Conservation (phyloP, 2,888 invertebrate genomes). For the Hypomecis punctinalis region DNA sequence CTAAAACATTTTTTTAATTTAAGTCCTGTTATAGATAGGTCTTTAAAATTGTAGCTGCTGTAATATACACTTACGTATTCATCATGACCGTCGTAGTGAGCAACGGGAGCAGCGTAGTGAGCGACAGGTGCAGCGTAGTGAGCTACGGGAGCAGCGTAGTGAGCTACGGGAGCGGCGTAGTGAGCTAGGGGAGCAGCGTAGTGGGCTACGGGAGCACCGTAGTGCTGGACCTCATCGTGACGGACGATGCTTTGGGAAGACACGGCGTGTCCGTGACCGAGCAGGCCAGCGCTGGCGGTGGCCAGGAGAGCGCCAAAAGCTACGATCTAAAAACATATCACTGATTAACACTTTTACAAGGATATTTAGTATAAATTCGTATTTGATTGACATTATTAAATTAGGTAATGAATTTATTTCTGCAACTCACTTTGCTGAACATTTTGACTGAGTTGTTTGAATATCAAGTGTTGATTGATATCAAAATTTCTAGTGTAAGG, state of each 20-base stretch:
- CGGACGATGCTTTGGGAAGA: slow-evolving; percentile 70
- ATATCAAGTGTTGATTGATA: slow-evolving; percentile 59
- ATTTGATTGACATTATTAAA: no score
- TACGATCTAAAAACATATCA: slow-evolving; percentile 60
- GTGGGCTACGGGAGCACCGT: slow-evolving; percentile 18
- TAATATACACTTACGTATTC: slow-evolving; percentile 46
- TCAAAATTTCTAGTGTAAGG: slow-evolving; percentile 51
- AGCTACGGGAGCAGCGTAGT: slow-evolving; percentile 50
- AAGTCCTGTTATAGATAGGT: neutral
- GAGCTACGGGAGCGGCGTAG: slow-evolving; percentile 49
- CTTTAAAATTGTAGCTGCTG: neutral
- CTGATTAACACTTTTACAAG: no score
- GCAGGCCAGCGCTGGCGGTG: slow-evolving; percentile 77
- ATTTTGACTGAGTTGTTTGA: slow-evolving; percentile 60
- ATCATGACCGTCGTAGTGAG: slow-evolving; percentile 48
- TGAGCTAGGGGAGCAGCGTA: slow-evolving; percentile 43
- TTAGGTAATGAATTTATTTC: no score
- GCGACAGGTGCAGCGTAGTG: slow-evolving; percentile 48
- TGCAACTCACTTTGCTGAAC: slow-evolving; percentile 67
- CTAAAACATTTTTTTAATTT: slow-evolving; percentile 45
- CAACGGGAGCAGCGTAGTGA: slow-evolving; percentile 21
- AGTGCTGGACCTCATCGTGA: slow-evolving; percentile 56
- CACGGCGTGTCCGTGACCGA: slow-evolving; percentile 63
- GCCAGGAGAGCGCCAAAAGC: slow-evolving; percentile 71
- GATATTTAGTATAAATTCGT: no score